phyloP scores from a whole-genome alignment of 2,888 invertebrate genomes.

The Conistra vaccinii region DNA sequence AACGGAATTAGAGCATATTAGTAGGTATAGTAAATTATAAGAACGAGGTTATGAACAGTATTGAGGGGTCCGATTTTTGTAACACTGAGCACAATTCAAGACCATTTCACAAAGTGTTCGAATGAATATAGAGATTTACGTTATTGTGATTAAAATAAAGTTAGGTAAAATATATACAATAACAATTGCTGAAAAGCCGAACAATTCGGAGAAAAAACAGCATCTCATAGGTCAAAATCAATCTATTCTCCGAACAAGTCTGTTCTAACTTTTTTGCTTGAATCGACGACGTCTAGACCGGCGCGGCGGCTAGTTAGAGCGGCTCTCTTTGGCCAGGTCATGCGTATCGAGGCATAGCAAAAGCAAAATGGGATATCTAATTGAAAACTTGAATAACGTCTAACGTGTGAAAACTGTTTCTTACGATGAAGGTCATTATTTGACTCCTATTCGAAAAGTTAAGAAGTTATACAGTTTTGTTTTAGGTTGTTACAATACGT shows the following conservation, averaged over 20 bases:
- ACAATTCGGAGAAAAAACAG: background rate
- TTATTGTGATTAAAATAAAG: slow-evolving; percentile 3
- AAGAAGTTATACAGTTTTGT: background rate
- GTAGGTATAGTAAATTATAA: slow-evolving; percentile 11
- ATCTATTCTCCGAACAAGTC: slow-evolving; percentile 24
- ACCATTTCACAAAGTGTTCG: background rate
- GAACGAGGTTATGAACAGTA: background rate
- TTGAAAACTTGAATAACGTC: slow-evolving; percentile 7
- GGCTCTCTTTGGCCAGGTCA: slow-evolving; percentile 30
- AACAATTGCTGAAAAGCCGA: background rate
- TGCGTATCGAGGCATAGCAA: slow-evolving; percentile 32
- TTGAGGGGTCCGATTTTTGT: slow-evolving; percentile 2
- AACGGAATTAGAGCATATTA: slow-evolving; percentile 23
- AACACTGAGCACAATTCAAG: background rate
- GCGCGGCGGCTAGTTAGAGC: background rate
- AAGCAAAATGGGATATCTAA: slow-evolving; percentile 18
- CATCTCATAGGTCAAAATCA: slow-evolving; percentile 1
- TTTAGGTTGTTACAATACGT: background rate
- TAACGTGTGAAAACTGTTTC: background rate
- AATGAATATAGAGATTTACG: background rate
- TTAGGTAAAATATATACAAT: background rate
- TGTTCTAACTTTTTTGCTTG: slow-evolving; percentile 16
- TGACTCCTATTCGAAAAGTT: background rate
- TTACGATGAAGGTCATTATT: slow-evolving; percentile 2
- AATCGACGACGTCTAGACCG: slow-evolving; percentile 32